Conservation (phyloP, 2,888 invertebrate species). For the Archips xylosteana region DNA sequence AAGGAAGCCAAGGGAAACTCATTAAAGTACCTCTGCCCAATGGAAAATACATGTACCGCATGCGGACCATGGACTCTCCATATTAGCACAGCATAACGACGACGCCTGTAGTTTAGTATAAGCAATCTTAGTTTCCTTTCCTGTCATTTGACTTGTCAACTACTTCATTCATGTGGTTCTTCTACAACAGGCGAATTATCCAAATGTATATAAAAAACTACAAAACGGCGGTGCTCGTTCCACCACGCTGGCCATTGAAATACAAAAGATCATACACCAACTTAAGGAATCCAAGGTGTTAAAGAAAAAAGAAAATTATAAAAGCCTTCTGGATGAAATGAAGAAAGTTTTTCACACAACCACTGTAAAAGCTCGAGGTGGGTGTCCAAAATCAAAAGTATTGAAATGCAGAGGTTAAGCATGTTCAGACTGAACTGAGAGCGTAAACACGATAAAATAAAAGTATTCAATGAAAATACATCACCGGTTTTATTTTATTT, state of each 20-base stretch:
- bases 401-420: neutral
- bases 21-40: conserved; percentile 66
- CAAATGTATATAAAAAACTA: conserved; percentile 36
- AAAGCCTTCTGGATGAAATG: conserved; percentile 55
- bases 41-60: conserved; percentile 64
- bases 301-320: conserved; percentile 53
- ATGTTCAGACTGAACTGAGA: neutral
- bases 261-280: conserved; percentile 58
- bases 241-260: conserved; percentile 58
- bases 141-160: neutral
- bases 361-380: neutral
- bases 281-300: conserved; percentile 56
- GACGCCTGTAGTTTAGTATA: neutral
- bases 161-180: conserved; percentile 23
- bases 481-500: no score
- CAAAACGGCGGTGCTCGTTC: conserved; percentile 28
- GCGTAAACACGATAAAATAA: neutral
- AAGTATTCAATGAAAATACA: neutral
- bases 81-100: conserved; percentile 53
- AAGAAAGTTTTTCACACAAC: conserved; percentile 58
- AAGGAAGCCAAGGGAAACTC: conserved; percentile 48
- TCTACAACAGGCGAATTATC: conserved; percentile 54
- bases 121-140: neutral
- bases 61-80: conserved; percentile 62
- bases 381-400: conserved; percentile 13